phyloP scores from a whole-genome alignment of 2,888 invertebrate genomes.

The Orchesellides sinensis region DNA sequence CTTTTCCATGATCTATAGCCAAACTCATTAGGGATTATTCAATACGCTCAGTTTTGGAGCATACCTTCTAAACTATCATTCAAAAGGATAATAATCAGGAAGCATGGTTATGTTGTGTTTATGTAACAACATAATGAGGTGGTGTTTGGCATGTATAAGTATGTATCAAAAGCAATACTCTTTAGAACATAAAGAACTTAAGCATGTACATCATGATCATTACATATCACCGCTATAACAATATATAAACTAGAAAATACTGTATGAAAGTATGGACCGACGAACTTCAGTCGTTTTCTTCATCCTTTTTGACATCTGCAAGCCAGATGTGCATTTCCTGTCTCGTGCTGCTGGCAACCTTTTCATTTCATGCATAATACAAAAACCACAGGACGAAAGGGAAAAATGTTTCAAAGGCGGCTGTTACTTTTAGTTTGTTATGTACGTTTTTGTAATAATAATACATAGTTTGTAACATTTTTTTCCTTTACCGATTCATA shows the following conservation, averaged over 20 bases:
- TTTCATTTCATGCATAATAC: neutral
- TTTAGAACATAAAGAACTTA: too few species aligned
- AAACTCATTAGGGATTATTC: neutral
- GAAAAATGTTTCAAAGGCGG: constrained; percentile 1
- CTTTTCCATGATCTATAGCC: neutral
- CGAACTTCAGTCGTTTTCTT: constrained; percentile 47
- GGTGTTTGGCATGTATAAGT: too few species aligned
- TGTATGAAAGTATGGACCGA: too few species aligned
- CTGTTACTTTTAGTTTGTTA: too few species aligned
- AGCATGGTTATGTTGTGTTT: neutral
- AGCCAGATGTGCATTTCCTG: constrained; percentile 71
- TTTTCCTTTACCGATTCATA: constrained; percentile 5
- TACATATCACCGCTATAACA: neutral
- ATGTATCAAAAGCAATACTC: too few species aligned
- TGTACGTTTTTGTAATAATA: too few species aligned
- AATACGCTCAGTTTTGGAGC: too few species aligned
- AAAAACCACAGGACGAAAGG: neutral
- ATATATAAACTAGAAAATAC: too few species aligned
- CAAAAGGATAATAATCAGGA: neutral
- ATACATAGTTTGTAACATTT: neutral
- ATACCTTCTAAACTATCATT: neutral
- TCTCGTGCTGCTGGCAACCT: constrained; percentile 51
- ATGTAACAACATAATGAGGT: too few species aligned
- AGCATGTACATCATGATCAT: neutral
- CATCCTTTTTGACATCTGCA: constrained; percentile 67